phyloP scores from a whole-genome alignment of 2,888 invertebrate genomes.

The Heteromurus nitidus region DNA sequence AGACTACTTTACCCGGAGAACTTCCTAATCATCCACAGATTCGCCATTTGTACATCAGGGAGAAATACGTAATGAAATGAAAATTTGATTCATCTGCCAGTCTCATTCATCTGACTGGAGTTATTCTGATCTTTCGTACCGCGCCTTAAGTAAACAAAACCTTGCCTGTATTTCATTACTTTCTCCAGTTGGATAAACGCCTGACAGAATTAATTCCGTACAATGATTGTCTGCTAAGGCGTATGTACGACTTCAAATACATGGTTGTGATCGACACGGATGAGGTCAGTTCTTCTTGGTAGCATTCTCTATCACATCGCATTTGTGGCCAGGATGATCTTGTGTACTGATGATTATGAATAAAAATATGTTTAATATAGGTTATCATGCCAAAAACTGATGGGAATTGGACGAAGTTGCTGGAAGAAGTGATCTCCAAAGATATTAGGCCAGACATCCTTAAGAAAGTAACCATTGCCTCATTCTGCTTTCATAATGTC shows the following conservation, averaged over 20 bases:
- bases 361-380: constrained; percentile 14
- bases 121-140: neutral
- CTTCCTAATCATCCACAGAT: constrained; percentile 75
- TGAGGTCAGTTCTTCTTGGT: constrained; percentile 74
- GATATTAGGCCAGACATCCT: constrained; percentile 61
- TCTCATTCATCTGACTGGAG: neutral
- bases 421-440: constrained; percentile 72
- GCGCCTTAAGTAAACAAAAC: neutral
- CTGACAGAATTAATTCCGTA: constrained; percentile 77
- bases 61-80: constrained; percentile 74
- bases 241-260: constrained; percentile 75
- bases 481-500: constrained; percentile 76
- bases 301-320: neutral
- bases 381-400: constrained; percentile 75
- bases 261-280: constrained; percentile 77
- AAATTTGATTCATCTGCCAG: neutral
- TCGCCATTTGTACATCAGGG: constrained; percentile 74
- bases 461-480: constrained; percentile 73
- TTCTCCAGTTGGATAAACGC: constrained; percentile 75
- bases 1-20: constrained; percentile 75
- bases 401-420: constrained; percentile 74
- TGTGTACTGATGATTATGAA: neutral
- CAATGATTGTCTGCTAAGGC: constrained; percentile 77
- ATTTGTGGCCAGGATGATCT: neutral
- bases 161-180: neutral